Conservation (phyloP, 2,113 vertebrate genomes). For the Gambusia affinis region DNA sequence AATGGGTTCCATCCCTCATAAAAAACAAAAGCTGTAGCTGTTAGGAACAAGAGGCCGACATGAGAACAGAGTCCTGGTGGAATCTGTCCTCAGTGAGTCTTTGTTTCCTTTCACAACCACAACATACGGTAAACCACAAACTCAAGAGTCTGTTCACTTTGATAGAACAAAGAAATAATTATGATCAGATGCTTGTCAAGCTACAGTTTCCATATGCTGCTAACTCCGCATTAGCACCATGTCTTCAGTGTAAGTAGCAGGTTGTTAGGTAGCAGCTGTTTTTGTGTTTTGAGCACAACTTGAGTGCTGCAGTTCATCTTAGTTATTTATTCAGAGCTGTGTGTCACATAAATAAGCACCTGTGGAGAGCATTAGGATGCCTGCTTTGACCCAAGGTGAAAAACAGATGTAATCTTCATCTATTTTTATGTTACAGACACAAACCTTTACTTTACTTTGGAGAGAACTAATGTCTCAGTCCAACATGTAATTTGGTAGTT, state of each 20-base stretch:
- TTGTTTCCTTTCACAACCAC: constrained; percentile 2
- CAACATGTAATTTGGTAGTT: no score
- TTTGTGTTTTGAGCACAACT: not conserved
- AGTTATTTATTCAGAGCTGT: not conserved
- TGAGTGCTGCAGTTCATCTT: not conserved
- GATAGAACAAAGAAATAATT: not conserved
- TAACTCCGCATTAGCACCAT: not conserved
- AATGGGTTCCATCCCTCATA: constrained; percentile 43
- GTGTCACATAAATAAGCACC: not conserved
- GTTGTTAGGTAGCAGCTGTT: not conserved
- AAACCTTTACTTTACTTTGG: no score
- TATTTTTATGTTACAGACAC: no score
- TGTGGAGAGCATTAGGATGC: not conserved
- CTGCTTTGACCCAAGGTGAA: not conserved
- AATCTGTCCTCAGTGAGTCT: not conserved
- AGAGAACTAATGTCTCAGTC: no score
- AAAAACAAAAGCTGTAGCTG: constrained; percentile 30
- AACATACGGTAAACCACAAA: constrained; percentile 2
- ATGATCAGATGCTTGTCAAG: constrained; percentile 16
- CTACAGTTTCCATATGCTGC: not conserved
- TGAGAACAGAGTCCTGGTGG: constrained; percentile 10
- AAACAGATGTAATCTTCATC: not conserved
- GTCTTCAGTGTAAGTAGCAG: not conserved
- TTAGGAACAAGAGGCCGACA: constrained; percentile 2
- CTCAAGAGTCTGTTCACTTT: constrained; percentile 8